These are phyloP conservation scores for Silurus lanzhouensis DNA, from an alignment of 2,797 vertebrate species.

Conservation along the genomic window DNA sequence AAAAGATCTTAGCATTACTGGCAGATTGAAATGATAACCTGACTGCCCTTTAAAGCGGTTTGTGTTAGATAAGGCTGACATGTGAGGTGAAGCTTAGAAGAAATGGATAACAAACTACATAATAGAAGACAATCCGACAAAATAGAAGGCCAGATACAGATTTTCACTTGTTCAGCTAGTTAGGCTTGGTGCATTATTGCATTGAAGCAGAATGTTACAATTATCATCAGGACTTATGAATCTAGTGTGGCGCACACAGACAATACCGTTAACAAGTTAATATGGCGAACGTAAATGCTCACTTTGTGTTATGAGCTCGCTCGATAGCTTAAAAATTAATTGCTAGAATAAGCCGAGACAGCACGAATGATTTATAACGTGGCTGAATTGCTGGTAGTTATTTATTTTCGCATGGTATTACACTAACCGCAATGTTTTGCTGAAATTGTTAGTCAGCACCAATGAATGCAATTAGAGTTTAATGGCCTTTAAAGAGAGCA, in stretches of 20 bases:
- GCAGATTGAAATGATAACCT: constrained; percentile 52
- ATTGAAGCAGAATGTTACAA: constrained; percentile 44
- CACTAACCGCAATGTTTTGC: constrained; percentile 61
- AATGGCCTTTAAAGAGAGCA: constrained; percentile 66
- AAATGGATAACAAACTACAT: constrained; percentile 18
- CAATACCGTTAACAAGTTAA: constrained; percentile 63
- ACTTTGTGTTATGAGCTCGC: constrained; percentile 62
- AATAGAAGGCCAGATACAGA: constrained; percentile 6
- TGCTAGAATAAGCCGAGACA: constrained; percentile 67
- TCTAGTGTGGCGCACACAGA: constrained; percentile 57
- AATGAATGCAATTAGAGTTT: constrained; percentile 69
- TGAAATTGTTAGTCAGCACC: constrained; percentile 67
- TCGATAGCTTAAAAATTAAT: constrained; percentile 66
- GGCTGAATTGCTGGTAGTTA: constrained; percentile 64
- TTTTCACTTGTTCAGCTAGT: constrained; percentile 36
- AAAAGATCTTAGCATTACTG: constrained; percentile 51
- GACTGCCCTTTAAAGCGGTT: constrained; percentile 37
- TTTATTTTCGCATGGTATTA: constrained; percentile 66
- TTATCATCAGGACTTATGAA: constrained; percentile 61
- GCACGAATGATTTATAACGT: constrained; percentile 66
- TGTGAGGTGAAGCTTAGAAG: constrained; percentile 28
- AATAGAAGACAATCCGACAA: constrained; percentile 21
- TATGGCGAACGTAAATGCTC: constrained; percentile 63
- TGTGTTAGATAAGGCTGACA: constrained; percentile 51
- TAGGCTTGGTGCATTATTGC: constrained; percentile 42